Conservation (phyloP, 1,140 invertebrate genomes). For the Mya arenaria region DNA sequence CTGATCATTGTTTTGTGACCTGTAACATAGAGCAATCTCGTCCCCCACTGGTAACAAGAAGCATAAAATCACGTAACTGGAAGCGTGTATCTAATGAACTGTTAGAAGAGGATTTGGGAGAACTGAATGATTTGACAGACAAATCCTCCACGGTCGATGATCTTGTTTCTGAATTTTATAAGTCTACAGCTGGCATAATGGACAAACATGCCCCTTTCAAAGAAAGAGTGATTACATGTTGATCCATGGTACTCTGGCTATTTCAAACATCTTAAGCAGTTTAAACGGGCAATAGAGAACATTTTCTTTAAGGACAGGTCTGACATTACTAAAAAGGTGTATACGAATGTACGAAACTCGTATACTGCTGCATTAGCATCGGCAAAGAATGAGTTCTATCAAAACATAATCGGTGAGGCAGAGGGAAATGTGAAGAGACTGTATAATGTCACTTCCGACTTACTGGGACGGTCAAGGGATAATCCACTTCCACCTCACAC, state of each 20-base stretch:
- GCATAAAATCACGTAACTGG: background rate
- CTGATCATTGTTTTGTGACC: slow-evolving; percentile 1
- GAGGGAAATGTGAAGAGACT: background rate
- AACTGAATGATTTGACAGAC: background rate
- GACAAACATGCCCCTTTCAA: background rate
- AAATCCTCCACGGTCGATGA: background rate
- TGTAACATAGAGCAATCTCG: background rate
- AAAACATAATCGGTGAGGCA: background rate
- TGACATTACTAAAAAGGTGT: background rate
- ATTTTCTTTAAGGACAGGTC: background rate
- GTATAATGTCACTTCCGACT: background rate
- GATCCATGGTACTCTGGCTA: background rate
- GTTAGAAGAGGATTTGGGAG: background rate
- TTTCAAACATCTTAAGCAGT: background rate
- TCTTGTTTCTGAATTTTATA: slow-evolving; percentile 12
- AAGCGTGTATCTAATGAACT: background rate
- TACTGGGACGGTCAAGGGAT: slow-evolving; percentile 7
- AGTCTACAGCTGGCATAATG: background rate
- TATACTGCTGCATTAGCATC: background rate
- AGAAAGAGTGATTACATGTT: background rate
- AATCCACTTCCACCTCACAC: slow-evolving; percentile 4
- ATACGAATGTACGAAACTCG: background rate
- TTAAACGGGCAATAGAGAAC: background rate
- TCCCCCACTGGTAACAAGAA: background rate
- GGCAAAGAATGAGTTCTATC: background rate